Conservation (phyloP, 2,113 vertebrate genomes). For the Dipodomys stephensi region DNA sequence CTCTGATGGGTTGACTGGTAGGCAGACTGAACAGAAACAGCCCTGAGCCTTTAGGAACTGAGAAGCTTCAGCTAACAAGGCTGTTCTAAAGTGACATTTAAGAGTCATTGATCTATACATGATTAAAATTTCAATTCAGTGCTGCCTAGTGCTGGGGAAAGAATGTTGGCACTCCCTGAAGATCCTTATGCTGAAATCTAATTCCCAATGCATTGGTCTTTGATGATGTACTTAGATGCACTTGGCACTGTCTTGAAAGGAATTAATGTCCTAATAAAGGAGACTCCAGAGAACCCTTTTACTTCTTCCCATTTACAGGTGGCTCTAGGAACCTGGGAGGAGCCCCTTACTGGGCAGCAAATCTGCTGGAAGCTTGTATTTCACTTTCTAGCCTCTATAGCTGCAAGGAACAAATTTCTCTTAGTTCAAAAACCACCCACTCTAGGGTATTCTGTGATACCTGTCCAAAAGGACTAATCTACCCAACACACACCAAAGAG, state of each 20-base stretch:
- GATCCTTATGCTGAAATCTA: background rate
- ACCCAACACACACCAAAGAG: background rate
- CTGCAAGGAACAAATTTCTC: background rate
- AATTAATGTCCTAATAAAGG: background rate
- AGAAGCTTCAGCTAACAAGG: background rate
- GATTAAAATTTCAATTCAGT: background rate
- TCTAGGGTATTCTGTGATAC: background rate
- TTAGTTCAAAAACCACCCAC: background rate
- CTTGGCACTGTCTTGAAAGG: background rate
- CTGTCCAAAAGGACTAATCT: background rate
- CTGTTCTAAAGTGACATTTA: background rate
- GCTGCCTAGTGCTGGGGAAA: background rate
- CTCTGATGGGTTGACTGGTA: background rate
- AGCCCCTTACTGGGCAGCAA: background rate
- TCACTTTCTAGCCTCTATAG: background rate
- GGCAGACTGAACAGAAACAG: rapidly evolving
- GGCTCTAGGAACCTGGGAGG: background rate
- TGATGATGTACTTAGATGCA: background rate
- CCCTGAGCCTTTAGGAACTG: background rate
- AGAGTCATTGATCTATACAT: background rate
- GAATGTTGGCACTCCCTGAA: too few species aligned
- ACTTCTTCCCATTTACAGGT: background rate
- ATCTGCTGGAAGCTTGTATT: background rate
- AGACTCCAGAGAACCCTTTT: background rate
- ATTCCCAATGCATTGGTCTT: background rate